Conservation (phyloP, 1,140 invertebrate genomes). For the Trigoniulus corallinus region DNA sequence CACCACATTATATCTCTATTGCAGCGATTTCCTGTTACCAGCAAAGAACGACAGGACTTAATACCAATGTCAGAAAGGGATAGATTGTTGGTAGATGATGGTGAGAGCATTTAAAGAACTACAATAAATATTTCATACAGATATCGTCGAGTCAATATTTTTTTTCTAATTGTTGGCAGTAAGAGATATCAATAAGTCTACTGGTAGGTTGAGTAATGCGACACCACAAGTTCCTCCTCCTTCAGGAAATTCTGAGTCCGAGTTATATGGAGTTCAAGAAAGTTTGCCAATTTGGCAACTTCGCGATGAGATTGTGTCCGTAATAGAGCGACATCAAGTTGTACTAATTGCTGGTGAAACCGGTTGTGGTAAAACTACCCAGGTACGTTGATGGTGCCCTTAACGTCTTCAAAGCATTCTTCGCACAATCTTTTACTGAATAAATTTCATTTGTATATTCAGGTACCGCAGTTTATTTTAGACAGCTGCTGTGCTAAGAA, state of each 20-base stretch:
- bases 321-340: conserved; percentile 35
- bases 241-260: conserved; percentile 28
- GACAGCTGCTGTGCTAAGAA: conserved; percentile 49
- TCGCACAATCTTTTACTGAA: neutral
- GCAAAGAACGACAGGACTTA: conserved; percentile 47
- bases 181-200: conserved; percentile 31
- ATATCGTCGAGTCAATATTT: neutral
- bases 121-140: neutral
- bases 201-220: conserved; percentile 40
- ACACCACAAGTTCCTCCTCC: conserved; percentile 42
- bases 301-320: conserved; percentile 33
- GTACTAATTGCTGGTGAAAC: conserved; percentile 28
- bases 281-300: conserved; percentile 37
- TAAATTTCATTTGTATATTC: too few species aligned
- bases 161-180: conserved; percentile 22
- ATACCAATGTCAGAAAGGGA: conserved; percentile 36
- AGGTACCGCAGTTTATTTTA: conserved; percentile 75
- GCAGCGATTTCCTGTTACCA: conserved; percentile 49
- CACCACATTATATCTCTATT: conserved; percentile 39
- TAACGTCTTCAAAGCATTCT: neutral
- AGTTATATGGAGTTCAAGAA: conserved; percentile 29
- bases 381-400: conserved; percentile 35
- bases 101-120: conserved; percentile 12
- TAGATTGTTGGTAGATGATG: conserved; percentile 20
- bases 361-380: conserved; percentile 80